Conservation (phyloP, 1,140 invertebrate species). For the Pogonomyrmex barbatus region DNA sequence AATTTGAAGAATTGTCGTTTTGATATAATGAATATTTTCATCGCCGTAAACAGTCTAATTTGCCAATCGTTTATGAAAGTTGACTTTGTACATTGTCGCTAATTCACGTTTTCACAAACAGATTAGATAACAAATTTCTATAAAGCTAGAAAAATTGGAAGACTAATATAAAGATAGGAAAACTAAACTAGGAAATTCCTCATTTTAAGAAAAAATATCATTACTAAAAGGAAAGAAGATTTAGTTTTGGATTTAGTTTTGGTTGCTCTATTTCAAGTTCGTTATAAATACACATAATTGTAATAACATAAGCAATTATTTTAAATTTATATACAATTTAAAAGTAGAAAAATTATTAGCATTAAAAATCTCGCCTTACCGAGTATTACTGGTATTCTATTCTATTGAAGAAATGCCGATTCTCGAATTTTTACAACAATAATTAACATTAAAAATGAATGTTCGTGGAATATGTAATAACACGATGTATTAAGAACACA, state of each 20-base stretch:
- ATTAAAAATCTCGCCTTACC: no score
- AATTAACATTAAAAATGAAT: constrained; percentile 16
- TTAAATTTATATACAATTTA: no score
- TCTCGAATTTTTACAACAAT: background rate
- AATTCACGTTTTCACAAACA: background rate
- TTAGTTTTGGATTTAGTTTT: no score
- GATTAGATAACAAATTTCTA: background rate
- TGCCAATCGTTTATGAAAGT: background rate
- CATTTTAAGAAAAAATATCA: background rate
- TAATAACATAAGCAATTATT: no score
- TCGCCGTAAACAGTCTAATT: background rate
- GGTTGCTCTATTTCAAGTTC: no score
- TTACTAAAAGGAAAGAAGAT: no score
- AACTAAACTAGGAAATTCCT: background rate
- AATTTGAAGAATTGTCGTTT: constrained; percentile 17
- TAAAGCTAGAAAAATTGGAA: background rate
- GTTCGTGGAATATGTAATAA: background rate
- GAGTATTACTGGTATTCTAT: no score
- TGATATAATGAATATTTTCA: background rate
- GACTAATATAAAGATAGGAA: background rate
- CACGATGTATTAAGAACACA: background rate
- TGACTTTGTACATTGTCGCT: background rate
- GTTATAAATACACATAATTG: no score
- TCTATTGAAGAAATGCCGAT: background rate
- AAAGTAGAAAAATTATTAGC: no score